Base-by-base conservation (phyloP, 2,797 vertebrate species). In the Karalla daura region DNA sequence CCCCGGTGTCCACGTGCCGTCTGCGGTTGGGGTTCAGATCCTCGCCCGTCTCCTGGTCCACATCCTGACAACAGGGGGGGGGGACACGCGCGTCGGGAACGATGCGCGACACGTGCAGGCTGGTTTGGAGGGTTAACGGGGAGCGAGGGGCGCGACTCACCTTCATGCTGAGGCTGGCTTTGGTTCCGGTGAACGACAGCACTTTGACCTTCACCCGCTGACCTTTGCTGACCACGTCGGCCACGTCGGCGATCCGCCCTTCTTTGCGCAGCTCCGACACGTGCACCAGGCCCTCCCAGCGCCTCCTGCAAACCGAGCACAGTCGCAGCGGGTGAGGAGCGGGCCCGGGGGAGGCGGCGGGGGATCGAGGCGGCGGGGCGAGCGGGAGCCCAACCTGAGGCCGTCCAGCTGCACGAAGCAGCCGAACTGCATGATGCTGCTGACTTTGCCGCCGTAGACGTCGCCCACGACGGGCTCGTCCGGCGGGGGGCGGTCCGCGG, bases 121-220 rank as follows among this genome's bases (percentile, higher is more conserved):
- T n/a, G n/a, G n/a, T n/a, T n/a, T n/a, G n/a, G n/a, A n/a, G n/a
- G n/a, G n/a, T n/a, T n/a, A n/a, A n/a, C n/a, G n/a, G n/a, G n/a
- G n/a, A n/a, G n/a, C n/a, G n/a, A n/a, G n/a, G n/a, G n/a, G n/a
- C n/a, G n/a, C n/a, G 11, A 61, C 87, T 76, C 81, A 97, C 96
- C 96, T 98, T 98, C 96, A 98, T 98, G 83, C 96, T 98, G 11
- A 98, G 88, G 76, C 96, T 97, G 69, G 96, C 96, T 89, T 97
- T 98, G 70, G 95, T 97, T 45, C 96, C 96, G 7, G 96, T 98
- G 76, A 98, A 96, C 3, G 95, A 97, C 10, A 98, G 85, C 20
- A 98, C 96, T 79, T 98, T 98, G 79, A 97, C 92, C 74, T 96
- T 98, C 39, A 98, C 96, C 80, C 93, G 95, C 67, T 98, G 96